These are phyloP conservation scores for Congeria kusceri DNA, from an alignment of 2,888 invertebrate genomes.

Conservation along the genomic window DNA sequence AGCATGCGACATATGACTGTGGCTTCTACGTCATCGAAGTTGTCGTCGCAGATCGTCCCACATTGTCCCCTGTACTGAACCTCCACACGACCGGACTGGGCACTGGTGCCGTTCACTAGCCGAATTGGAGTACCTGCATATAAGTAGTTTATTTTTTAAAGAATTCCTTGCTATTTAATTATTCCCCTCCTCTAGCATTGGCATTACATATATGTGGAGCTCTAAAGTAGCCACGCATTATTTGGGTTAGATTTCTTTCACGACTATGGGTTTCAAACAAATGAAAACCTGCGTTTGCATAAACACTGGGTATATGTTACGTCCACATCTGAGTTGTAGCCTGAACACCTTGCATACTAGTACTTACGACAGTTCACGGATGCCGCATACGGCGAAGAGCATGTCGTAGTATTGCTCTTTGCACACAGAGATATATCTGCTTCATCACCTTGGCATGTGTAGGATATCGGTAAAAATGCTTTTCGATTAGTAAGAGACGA, in stretches of 20 bases:
- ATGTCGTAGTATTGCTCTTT: neutral
- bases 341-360: too few species aligned
- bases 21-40: constrained; percentile 19
- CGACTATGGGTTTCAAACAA: too few species aligned
- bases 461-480: neutral
- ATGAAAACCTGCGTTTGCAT: too few species aligned
- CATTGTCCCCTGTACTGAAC: constrained; percentile 4
- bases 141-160: too few species aligned
- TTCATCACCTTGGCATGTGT: neutral
- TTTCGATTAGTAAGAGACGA: neutral
- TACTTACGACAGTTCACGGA: constrained; percentile 1
- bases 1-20: constrained; percentile 34
- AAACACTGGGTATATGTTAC: too few species aligned
- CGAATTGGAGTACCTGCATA: constrained; percentile 12
- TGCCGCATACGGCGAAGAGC: neutral
- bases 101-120: constrained; percentile 6
- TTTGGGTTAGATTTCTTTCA: too few species aligned
- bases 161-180: too few species aligned
- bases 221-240: too few species aligned
- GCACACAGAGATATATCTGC: neutral
- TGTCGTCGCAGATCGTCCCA: constrained; percentile 21
- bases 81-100: constrained; percentile 25
- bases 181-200: too few species aligned
- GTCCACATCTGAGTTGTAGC: too few species aligned
- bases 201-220: too few species aligned